phyloP scores from a whole-genome alignment of 2,888 invertebrate species.

The Pycnomerus fuliginosus region DNA sequence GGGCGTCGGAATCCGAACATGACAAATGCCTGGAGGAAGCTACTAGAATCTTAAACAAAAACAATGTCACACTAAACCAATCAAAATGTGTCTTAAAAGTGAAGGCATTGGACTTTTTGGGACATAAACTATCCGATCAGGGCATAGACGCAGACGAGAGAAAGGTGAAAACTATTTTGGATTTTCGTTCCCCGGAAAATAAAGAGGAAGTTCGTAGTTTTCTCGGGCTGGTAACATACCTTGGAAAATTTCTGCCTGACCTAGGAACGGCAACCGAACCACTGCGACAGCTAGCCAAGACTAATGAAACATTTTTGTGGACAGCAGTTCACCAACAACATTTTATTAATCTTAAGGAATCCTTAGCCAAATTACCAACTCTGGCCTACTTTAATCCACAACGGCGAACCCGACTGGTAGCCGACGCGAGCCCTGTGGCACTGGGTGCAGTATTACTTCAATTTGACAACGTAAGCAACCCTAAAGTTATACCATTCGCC shows the following conservation, averaged over 20 bases:
- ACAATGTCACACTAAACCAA: background rate
- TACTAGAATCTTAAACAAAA: background rate
- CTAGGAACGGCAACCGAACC: background rate
- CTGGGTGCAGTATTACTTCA: background rate
- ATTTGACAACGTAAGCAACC: background rate
- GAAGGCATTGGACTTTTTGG: background rate
- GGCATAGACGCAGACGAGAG: background rate
- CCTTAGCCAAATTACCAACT: background rate
- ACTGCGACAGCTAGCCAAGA: background rate
- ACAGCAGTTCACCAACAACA: background rate
- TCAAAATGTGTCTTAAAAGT: background rate
- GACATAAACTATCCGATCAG: background rate
- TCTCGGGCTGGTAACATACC: background rate
- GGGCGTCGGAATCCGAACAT: constrained; percentile 34
- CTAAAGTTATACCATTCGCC: background rate
- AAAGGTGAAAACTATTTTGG: background rate
- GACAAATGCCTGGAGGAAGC: constrained; percentile 26
- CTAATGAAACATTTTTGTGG: background rate
- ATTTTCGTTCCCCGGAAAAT: background rate
- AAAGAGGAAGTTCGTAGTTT: constrained; percentile 1
- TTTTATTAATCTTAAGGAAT: background rate
- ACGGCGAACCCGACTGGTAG: background rate
- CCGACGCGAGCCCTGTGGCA: background rate
- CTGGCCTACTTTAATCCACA: background rate
- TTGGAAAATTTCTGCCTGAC: background rate